phyloP scores from a whole-genome alignment of 30 jellyfish, hydroid and myxozoan genomes.

The Aurelia aurita region DNA sequence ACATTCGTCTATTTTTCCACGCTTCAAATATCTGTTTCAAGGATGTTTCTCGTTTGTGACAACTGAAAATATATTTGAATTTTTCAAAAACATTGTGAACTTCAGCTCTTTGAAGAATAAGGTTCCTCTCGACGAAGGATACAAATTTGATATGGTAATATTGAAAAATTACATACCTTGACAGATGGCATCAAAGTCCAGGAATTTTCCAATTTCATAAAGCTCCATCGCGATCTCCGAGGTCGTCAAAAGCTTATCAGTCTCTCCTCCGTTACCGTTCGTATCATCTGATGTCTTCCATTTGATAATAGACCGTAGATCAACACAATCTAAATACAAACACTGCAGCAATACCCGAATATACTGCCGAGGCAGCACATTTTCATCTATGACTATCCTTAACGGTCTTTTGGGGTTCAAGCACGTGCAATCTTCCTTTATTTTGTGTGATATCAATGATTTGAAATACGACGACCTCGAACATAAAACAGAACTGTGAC shows the following conservation, averaged over 20 bases:
- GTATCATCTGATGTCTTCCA: constrained; percentile 81
- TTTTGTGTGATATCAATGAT: constrained; percentile 35
- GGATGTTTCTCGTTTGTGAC: too few species aligned
- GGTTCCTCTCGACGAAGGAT: too few species aligned
- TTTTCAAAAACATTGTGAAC: too few species aligned
- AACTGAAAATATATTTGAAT: too few species aligned
- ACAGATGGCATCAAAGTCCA: constrained; percentile 79
- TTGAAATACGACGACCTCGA: constrained; percentile 72
- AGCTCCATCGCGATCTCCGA: constrained; percentile 96
- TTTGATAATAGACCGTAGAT: constrained; percentile 80
- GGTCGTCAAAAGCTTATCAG: constrained; percentile 76
- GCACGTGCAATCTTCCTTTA: constrained; percentile 38
- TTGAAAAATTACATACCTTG: constrained; percentile 67
- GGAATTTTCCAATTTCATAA: constrained; percentile 89
- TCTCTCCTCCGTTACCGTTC: constrained; percentile 57
- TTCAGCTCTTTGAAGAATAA: too few species aligned
- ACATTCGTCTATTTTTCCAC: too few species aligned
- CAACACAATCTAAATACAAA: constrained; percentile 76
- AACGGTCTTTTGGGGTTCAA: constrained; percentile 30
- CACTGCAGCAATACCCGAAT: constrained; percentile 82
- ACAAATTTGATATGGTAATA: too few species aligned
- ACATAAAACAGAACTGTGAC: constrained; percentile 70
- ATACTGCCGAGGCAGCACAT: constrained; percentile 80
- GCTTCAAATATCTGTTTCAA: too few species aligned
- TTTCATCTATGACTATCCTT: constrained; percentile 60